These are phyloP conservation scores for Chrysolina oricalcia DNA, from an alignment of 2,888 invertebrate genomes.

Conservation along the genomic window DNA sequence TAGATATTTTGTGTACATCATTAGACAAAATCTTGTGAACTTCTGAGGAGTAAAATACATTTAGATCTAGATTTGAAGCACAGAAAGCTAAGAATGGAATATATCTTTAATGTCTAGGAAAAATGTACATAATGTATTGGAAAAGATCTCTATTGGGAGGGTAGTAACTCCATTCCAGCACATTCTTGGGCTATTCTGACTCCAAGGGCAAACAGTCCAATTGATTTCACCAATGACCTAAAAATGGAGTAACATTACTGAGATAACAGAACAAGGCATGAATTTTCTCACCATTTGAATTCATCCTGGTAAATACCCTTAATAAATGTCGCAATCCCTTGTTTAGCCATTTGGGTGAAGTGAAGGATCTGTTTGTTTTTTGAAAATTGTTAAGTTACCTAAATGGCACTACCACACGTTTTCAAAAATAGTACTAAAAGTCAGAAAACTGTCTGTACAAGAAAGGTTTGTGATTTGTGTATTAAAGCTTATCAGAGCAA, in stretches of 20 bases:
- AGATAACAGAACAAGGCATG: conserved; percentile 19
- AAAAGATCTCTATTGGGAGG: conserved; percentile 68
- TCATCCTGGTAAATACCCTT: conserved; percentile 83
- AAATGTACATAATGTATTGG: conserved; percentile 35
- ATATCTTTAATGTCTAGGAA: conserved; percentile 42
- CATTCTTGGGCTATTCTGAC: conserved; percentile 86
- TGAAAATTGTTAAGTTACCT: too few relatives aligned
- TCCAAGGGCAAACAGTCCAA: conserved; percentile 85
- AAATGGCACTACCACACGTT: too few relatives aligned
- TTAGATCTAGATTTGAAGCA: background rate
- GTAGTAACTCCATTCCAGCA: conserved; percentile 83
- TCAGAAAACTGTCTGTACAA: too few relatives aligned
- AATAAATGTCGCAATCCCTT: conserved; percentile 74
- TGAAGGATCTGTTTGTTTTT: too few relatives aligned
- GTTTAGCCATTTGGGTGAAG: conserved; percentile 74
- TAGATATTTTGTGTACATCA: too few relatives aligned
- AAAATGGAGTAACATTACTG: conserved; percentile 41
- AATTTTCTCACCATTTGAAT: conserved; percentile 81
- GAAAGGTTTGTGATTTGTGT: too few relatives aligned
- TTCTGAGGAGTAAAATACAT: too few relatives aligned
- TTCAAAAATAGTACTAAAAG: too few relatives aligned
- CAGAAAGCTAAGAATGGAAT: conserved; percentile 7
- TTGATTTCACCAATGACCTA: conserved; percentile 88
- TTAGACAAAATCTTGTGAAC: too few relatives aligned
- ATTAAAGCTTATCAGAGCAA: too few relatives aligned